A percentile compares a stretch with the other conserved stretches of the same genome.
Evolutionary conservation across 1,140 invertebrate species (phyloP).

Genomic region (Zaprionus camerounensis): DNA sequence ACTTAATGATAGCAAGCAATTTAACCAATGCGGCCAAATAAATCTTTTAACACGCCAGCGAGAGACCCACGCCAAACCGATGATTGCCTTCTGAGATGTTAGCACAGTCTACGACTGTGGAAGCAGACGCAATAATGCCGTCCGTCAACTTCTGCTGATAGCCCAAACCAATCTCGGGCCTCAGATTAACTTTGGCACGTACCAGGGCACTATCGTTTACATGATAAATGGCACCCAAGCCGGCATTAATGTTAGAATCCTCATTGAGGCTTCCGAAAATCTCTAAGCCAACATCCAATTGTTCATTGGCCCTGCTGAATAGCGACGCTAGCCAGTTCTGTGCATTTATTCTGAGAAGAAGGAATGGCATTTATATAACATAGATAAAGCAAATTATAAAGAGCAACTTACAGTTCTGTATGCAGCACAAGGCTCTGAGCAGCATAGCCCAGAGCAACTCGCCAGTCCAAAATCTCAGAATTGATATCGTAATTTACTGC

Average conservation of each 20-base stretch:
- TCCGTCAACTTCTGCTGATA: constrained; percentile 66
- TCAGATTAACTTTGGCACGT: constrained; percentile 62
- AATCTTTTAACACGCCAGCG: constrained; percentile 51
- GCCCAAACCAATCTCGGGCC: constrained; percentile 57
- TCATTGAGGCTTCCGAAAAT: background rate
- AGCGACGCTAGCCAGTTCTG: constrained; percentile 52
- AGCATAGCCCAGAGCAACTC: constrained; percentile 54
- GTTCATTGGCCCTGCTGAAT: constrained; percentile 51
- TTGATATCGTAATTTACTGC: constrained; percentile 19
- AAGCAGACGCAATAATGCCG: constrained; percentile 59
- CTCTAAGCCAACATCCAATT: constrained; percentile 49
- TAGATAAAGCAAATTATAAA: background rate
- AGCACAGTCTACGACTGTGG: constrained; percentile 42
- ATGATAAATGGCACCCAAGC: constrained; percentile 60
- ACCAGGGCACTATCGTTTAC: constrained; percentile 56
- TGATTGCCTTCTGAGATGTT: constrained; percentile 51
- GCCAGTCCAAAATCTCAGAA: constrained; percentile 13
- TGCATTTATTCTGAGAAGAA: constrained; percentile 11
- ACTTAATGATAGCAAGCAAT: background rate
- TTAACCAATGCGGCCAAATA: background rate
- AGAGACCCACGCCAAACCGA: constrained; percentile 60
- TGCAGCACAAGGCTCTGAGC: constrained; percentile 56
- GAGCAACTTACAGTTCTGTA: constrained; percentile 59
- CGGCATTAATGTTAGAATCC: background rate
- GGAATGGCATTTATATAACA: background rate